Evolutionary conservation across 1,140 invertebrate genomes (phyloP), one percentile per base, ranked within the genome.

Genomic region (Bombus sylvicola): DNA sequence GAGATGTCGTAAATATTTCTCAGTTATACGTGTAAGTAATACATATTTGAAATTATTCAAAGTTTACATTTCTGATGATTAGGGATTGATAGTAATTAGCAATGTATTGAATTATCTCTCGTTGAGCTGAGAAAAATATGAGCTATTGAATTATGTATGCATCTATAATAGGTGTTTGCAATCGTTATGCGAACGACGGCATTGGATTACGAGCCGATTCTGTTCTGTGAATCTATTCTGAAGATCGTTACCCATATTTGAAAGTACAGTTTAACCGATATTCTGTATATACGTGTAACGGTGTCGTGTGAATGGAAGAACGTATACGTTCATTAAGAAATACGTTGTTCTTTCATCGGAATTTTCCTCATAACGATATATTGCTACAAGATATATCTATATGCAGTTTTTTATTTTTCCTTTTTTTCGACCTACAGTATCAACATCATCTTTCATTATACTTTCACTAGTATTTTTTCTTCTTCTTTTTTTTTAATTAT

Each of bases 211-310:
- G 10, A 69, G 5, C 37, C 25, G n/a, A 37, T 69, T 69, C 22
- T 69, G 22, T 39, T 25, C 25, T 69, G 22, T 69, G 22, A 37
- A 28, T 69, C 34, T 39, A 39, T 39, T 69, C 68, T 6, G 37
- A 28, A 37, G 22, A 39, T 69, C 25, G 68, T 69, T 69, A 39
- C 68, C 37, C 37, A 37, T 39, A 69, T 39, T 25, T 69, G 34
- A 69, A 69, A 69, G 34, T 69, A 69, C 34, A 39, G 37, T 69
- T 69, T 39, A 69, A 39, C 68, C 68, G 68, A 39, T 69, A 69
- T 69, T 39, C 68, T 69, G 22, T 69, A 34, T 28, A 69, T 28
- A 69, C 37, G 37, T 69, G 25, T 69, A 69, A 69, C 68, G 68
- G 37, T 39, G 22, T 37, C 68, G 37, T 69, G 37, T 39, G 68